Evolutionary conservation across 2,113 vertebrate species (phyloP).

Genomic region (Callospermophilus lateralis): DNA sequence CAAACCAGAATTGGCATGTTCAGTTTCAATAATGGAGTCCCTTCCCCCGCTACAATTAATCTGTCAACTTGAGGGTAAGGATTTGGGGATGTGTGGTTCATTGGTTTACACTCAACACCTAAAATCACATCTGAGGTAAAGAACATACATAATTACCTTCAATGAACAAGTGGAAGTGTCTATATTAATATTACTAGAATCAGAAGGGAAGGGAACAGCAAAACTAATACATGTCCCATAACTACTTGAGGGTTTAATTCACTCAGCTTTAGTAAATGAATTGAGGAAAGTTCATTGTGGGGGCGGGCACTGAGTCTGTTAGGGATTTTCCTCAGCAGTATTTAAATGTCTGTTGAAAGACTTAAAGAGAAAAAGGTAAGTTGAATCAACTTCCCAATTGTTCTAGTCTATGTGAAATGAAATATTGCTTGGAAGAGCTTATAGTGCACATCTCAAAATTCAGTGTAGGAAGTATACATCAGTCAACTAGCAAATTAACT

Average conservation of each 20-base stretch:
- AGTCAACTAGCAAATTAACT: background rate
- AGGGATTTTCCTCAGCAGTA: background rate
- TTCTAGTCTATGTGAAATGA: background rate
- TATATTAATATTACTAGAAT: background rate
- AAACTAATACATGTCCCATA: background rate
- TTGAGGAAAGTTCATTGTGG: background rate
- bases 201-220: too few relatives aligned
- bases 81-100: background rate
- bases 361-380: background rate
- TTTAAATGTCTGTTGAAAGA: background rate
- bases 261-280: background rate
- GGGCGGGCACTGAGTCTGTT: background rate
- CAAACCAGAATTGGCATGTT: background rate
- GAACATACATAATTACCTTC: background rate
- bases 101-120: background rate
- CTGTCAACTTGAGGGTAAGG: background rate
- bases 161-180: background rate
- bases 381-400: background rate
- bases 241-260: background rate
- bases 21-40: background rate
- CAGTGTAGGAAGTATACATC: background rate
- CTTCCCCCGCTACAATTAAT: background rate
- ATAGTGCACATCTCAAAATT: background rate
- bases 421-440: background rate
- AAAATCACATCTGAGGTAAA: background rate